phyloP scores from a whole-genome alignment of 1,140 invertebrate species.

The Lepidostoma basale region DNA sequence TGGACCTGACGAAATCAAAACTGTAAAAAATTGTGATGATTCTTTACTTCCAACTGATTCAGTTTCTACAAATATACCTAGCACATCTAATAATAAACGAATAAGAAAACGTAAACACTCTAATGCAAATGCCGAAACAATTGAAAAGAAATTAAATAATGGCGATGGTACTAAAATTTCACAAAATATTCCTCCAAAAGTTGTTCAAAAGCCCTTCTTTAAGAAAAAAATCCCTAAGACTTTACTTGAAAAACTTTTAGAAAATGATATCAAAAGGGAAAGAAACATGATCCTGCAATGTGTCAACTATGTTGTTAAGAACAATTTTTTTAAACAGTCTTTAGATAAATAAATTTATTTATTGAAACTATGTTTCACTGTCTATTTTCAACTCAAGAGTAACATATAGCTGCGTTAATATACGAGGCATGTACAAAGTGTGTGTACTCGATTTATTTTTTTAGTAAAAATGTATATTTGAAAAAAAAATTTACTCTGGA shows the following conservation, averaged over 20 bases:
- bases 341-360: no score
- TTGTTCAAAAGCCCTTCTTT: constrained; percentile 48
- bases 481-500: no score
- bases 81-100: not conserved
- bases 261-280: constrained; percentile 70
- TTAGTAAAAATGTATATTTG: no score
- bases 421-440: no score
- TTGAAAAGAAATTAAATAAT: constrained; percentile 1
- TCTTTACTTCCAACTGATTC: constrained; percentile 21
- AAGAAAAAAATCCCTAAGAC: constrained; percentile 53
- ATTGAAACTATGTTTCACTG: no score
- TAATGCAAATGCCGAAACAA: no score
- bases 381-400: no score
- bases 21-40: constrained; percentile 39
- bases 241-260: constrained; percentile 65
- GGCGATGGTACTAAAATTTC: constrained; percentile 35
- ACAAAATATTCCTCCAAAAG: constrained; percentile 45
- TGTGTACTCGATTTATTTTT: no score
- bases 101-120: constrained; percentile 32
- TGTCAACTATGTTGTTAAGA: constrained; percentile 72
- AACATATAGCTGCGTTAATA: no score
- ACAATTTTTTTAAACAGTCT: constrained; percentile 75
- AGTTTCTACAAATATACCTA: constrained; percentile 9
- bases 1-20: constrained; percentile 57
- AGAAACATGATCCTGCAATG: constrained; percentile 77